Conservation (phyloP, 2,888 invertebrate species). For the Acleris holmiana region DNA sequence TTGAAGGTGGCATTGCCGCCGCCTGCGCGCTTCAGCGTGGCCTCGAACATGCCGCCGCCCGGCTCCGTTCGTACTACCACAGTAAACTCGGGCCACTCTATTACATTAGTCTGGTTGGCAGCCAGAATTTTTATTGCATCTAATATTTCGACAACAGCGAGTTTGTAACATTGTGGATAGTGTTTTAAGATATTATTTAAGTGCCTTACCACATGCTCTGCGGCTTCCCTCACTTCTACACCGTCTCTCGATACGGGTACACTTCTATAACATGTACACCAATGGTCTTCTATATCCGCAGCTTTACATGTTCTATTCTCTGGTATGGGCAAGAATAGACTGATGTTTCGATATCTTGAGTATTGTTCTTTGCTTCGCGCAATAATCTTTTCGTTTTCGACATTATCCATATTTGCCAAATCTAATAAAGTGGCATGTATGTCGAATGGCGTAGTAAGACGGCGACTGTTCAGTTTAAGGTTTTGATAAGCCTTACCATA, state of each 20-base stretch:
- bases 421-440: constrained; percentile 90
- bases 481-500: constrained; percentile 86
- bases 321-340: constrained; percentile 89
- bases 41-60: constrained; percentile 89
- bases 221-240: constrained; percentile 79
- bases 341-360: constrained; percentile 82
- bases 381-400: constrained; percentile 48
- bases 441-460: constrained; percentile 90
- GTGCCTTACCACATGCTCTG: constrained; percentile 83
- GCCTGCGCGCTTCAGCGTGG: constrained; percentile 79
- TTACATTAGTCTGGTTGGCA: constrained; percentile 60
- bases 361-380: constrained; percentile 54
- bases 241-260: constrained; percentile 79
- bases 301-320: constrained; percentile 87
- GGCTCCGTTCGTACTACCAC: constrained; percentile 86
- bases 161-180: constrained; percentile 86
- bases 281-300: constrained; percentile 90
- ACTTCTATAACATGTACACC: constrained; percentile 91
- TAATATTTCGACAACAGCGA: constrained; percentile 74
- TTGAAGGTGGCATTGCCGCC: neutral
- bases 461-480: constrained; percentile 85
- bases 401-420: constrained; percentile 76
- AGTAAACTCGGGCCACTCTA: constrained; percentile 80
- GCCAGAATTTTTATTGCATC: constrained; percentile 78
- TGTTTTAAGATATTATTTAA: constrained; percentile 86